Evolutionary conservation across 2,888 invertebrate species (phyloP), one percentile per base, ranked within the genome.

Genomic region (Ormyrus thymus): DNA sequence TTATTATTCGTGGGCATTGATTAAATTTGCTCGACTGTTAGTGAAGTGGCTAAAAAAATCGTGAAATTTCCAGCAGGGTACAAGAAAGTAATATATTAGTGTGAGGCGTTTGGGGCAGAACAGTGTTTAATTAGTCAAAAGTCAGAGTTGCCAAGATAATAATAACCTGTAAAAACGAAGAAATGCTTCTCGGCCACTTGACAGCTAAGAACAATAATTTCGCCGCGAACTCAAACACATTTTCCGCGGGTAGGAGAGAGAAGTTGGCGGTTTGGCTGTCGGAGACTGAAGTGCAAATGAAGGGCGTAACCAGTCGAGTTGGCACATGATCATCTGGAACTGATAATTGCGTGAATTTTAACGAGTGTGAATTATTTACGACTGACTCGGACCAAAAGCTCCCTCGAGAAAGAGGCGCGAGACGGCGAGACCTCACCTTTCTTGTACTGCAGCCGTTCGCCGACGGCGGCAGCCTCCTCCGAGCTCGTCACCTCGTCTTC

Each of bases 401-500:
- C n/a, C n/a, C n/a, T n/a, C n/a, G n/a, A n/a, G n/a, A n/a, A n/a
- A n/a, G n/a, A n/a, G n/a, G n/a, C n/a, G n/a, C n/a, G n/a, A n/a
- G n/a, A n/a, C n/a, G n/a, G n/a, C n/a, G n/a, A n/a, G n/a, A n/a
- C n/a, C n/a, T 76, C 7, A 82, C 76, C 66, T 71, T 81, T 72
- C 66, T 73, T 77, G 50, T 68, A 59, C 9, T 79, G 76, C 11
- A 79, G 9, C 6, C 79, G 73, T 51, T 81, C 81, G 50, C 70
- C 79, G 43, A 61, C 76, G n/a, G 89, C 88, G 45, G 90, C 88
- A 15, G 94, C 93, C 89, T 95, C 95, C 87, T 95, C 95, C 0
- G 95, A 94, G 88, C 95, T 95, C 43, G 94, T 93, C 0, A 95
- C 95, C 90, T 95, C 95, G 84, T 95, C 95, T 83, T 95, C 95